These are phyloP conservation scores for Phenganax subtilis DNA, from an alignment of 92 coral and sea anemone species.

Conservation along the genomic window DNA sequence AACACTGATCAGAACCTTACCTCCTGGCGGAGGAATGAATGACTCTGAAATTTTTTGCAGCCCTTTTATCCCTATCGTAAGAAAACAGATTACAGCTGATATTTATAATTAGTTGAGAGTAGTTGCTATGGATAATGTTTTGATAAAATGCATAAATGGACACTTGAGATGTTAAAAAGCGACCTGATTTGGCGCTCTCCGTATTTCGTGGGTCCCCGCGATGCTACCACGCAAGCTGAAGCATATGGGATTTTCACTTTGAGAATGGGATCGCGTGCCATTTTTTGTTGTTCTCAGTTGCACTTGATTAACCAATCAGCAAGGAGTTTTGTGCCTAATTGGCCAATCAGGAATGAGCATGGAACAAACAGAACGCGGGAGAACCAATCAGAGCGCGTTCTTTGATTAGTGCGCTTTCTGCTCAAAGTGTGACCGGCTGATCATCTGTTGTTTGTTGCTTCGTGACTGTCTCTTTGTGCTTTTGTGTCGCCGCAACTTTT, in stretches of 20 bases:
- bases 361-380: background rate
- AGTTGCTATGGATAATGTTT: too few species aligned
- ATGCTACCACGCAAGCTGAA: background rate
- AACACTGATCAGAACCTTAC: too few species aligned
- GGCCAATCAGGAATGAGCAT: conserved; percentile 18
- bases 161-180: too few species aligned
- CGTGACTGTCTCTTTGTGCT: background rate
- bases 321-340: background rate
- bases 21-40: too few species aligned
- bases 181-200: too few species aligned
- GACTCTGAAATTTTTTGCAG: too few species aligned
- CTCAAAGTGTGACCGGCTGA: conserved; percentile 19
- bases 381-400: conserved; percentile 29
- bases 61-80: too few species aligned
- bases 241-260: background rate
- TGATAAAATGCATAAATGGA: too few species aligned
- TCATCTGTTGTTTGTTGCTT: conserved; percentile 30
- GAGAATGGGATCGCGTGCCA: conserved; percentile 7
- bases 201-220: background rate
- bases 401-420: conserved; percentile 35
- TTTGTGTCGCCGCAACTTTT: background rate
- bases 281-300: background rate
- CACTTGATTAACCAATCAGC: conserved; percentile 22
- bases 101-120: too few species aligned
- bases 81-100: too few species aligned